Evolutionary conservation across 2,797 vertebrate genomes (phyloP).

Genomic region (Siniperca undulata): DNA sequence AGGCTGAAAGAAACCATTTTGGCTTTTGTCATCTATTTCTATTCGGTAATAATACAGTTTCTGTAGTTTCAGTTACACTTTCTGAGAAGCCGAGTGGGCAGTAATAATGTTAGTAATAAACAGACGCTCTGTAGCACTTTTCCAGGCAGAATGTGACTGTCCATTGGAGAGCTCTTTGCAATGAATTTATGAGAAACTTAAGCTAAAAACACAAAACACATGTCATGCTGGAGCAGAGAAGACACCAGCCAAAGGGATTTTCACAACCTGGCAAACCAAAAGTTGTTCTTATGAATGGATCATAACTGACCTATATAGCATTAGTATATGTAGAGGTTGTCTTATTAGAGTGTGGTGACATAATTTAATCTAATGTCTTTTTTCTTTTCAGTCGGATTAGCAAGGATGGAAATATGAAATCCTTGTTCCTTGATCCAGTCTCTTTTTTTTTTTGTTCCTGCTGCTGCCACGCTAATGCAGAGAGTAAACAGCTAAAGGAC

Average conservation of each 20-base stretch:
- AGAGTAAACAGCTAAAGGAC: neutral
- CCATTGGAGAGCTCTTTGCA: too few relatives aligned
- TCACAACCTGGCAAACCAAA: neutral
- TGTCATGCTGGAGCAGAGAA: neutral
- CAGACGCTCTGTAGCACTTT: neutral
- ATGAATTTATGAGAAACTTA: too few relatives aligned
- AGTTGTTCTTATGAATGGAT: neutral
- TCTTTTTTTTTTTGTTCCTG: neutral
- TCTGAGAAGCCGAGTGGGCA: neutral
- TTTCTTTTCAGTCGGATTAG: neutral
- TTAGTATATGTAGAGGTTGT: neutral
- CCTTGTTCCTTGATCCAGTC: too few relatives aligned
- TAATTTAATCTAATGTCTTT: neutral
- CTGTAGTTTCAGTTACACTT: too few relatives aligned
- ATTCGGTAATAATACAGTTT: neutral
- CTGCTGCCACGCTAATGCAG: neutral
- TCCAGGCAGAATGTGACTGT: neutral
- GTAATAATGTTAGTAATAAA: neutral
- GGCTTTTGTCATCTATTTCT: neutral
- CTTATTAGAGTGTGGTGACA: neutral
- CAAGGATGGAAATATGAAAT: neutral
- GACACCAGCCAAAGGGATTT: neutral
- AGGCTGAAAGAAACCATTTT: neutral
- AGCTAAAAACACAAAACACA: neutral
- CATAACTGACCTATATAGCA: neutral